Evolutionary conservation across 2,797 vertebrate species (phyloP).

Genomic region (Telmatherina bonti): DNA sequence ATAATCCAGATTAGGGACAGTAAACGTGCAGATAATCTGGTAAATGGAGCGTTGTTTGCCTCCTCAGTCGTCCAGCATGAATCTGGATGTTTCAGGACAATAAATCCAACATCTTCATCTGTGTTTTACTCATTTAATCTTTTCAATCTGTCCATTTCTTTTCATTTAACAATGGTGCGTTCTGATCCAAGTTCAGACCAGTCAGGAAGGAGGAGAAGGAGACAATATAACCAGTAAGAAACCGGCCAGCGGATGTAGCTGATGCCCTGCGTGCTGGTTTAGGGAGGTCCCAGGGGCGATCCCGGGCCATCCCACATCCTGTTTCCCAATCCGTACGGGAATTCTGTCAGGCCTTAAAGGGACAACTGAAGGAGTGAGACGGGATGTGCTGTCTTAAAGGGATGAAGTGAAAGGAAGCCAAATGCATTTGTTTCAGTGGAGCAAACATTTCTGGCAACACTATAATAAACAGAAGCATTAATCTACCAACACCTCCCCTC

Average conservation of each 20-base stretch:
- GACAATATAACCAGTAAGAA: not conserved
- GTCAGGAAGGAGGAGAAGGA: not conserved
- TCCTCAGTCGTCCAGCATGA: not conserved
- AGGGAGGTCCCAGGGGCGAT: not conserved
- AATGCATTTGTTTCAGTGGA: no score
- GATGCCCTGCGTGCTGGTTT: slow-evolving; percentile 3
- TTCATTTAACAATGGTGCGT: not conserved
- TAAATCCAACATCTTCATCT: not conserved
- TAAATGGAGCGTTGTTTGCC: not conserved
- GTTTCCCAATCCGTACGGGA: slow-evolving; percentile 21
- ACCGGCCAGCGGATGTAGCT: not conserved
- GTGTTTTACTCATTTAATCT: not conserved
- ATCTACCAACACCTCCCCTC: no score
- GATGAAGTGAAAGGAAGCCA: not conserved
- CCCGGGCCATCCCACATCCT: slow-evolving; percentile 57
- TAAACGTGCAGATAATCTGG: not conserved
- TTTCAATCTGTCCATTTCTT: not conserved
- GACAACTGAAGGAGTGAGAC: slow-evolving; percentile 28
- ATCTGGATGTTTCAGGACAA: not conserved
- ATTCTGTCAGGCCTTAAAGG: slow-evolving; percentile 29
- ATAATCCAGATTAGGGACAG: slow-evolving; percentile 10
- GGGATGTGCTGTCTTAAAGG: slow-evolving; percentile 40
- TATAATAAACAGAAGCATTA: no score
- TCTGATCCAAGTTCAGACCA: not conserved
- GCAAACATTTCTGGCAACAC: no score